Conservation (phyloP, 2,888 invertebrate species). For the Scrobipalpa costella region DNA sequence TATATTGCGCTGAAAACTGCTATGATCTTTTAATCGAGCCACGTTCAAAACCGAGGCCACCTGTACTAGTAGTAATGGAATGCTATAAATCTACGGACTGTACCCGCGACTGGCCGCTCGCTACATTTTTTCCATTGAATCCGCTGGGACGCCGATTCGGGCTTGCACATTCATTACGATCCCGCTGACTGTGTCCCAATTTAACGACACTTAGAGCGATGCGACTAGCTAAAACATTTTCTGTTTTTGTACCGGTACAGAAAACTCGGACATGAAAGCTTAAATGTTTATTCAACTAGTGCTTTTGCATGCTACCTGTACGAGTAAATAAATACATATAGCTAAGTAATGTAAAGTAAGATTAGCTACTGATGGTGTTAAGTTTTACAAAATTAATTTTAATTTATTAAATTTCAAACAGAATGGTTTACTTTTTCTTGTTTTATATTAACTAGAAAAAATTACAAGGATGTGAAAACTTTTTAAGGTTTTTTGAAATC, state of each 20-base stretch:
- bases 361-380: too few relatives aligned
- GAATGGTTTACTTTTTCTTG: too few relatives aligned
- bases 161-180: conserved; percentile 67
- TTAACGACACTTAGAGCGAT: conserved; percentile 46
- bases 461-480: too few relatives aligned
- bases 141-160: conserved; percentile 66
- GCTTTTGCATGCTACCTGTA: too few relatives aligned
- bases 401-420: too few relatives aligned
- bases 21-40: conserved; percentile 5
- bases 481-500: too few relatives aligned
- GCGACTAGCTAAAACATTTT: conserved; percentile 26
- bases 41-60: conserved; percentile 1
- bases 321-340: too few relatives aligned
- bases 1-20: neutral
- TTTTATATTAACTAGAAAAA: too few relatives aligned
- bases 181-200: conserved; percentile 52
- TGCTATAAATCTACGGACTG: conserved; percentile 68
- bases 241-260: neutral
- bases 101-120: conserved; percentile 47
- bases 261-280: neutral
- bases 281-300: neutral
- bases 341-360: too few relatives aligned
- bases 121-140: conserved; percentile 67
- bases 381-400: too few relatives aligned
- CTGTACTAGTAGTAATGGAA: conserved; percentile 58